Percentiles rank a stretch among this genome's conserved stretches.
These are phyloP conservation scores for Macrotrachela quadricornifera DNA, from an alignment of 1,140 invertebrate genomes.

Conservation along the genomic window DNA sequence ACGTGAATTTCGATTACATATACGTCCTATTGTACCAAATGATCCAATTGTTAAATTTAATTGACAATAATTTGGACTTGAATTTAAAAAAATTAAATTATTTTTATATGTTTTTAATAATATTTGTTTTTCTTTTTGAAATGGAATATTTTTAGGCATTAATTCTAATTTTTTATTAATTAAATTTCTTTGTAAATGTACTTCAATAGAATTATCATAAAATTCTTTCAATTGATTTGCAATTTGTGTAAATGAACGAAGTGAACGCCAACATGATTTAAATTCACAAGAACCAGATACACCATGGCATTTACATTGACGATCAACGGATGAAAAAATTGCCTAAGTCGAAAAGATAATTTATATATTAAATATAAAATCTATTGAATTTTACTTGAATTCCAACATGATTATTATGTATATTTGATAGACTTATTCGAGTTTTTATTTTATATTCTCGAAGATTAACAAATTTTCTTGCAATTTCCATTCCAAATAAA, in stretches of 20 bases:
- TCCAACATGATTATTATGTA: constrained; percentile 46
- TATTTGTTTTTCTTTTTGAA: neutral
- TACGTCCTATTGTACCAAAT: constrained; percentile 45
- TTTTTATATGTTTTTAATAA: neutral
- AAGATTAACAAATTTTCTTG: constrained; percentile 2
- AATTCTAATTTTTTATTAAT: neutral
- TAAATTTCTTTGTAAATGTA: constrained; percentile 9
- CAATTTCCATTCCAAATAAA: constrained; percentile 22
- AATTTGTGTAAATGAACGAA: constrained; percentile 47
- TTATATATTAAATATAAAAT: neutral
- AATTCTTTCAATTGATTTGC: constrained; percentile 36
- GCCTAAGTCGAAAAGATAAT: neutral
- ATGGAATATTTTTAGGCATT: neutral
- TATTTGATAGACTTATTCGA: constrained; percentile 33
- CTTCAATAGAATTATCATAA: constrained; percentile 32
- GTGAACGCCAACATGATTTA: constrained; percentile 70
- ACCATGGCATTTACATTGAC: constrained; percentile 83
- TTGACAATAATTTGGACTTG: constrained; percentile 8
- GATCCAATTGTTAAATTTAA: constrained; percentile 26
- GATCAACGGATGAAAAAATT: constrained; percentile 50
- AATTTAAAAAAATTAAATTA: constrained; percentile 4
- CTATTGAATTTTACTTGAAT: constrained; percentile 14
- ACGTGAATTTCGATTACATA: constrained; percentile 33
- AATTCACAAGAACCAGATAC: constrained; percentile 82
- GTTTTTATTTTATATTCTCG: neutral